Evolutionary conservation across 2,888 invertebrate species (phyloP), one percentile per base, ranked within the genome.

Genomic region (Falcaria lacertinaria): DNA sequence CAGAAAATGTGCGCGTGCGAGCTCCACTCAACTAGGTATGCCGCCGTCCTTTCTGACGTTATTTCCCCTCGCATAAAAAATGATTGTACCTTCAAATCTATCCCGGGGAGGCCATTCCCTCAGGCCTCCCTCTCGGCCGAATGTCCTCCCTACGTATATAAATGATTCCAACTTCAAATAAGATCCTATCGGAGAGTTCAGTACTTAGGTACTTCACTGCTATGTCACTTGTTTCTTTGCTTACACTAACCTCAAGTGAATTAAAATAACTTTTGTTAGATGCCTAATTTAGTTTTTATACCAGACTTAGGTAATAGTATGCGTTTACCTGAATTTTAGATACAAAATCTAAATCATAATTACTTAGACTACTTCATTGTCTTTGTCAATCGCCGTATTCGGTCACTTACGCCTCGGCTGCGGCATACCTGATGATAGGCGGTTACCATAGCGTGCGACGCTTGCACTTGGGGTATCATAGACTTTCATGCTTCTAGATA

Each of bases 51-150:
- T 37, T 34, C 51, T 51, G 56, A 61, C 69, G 65, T 76, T 74
- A 74, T 75, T 77, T 80, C 87, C 85, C 87, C 85, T 84, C 86
- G 80, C 83, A 87, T 89, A 89, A 89, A 89, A 89, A 88, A 87
- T 88, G 87, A 89, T 89, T 85, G 87, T 86, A 86, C 88, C 88
- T 86, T 86, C 85, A 86, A 88, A 87, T 89, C 86, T 87, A 89
- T 88, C 85, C 84, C 80, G 74, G 61, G 75, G 78, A 80, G 84
- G 79, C 67, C 66, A 69, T 76, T 72, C 78, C 78, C 79, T 73
- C 69, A 49, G 70, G 59, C 49, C 65, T 56, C 59, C 61, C 66
- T 50, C 65, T 64, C 52, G 41, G 47, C 54, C 52, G 61, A 51
- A 57, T 54, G 50, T 58, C 64, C 65, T 53, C 63, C 56, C 47